Evolutionary conservation across 2,113 vertebrate genomes (phyloP).

Genomic region (Oncorhynchus gorbuscha): DNA sequence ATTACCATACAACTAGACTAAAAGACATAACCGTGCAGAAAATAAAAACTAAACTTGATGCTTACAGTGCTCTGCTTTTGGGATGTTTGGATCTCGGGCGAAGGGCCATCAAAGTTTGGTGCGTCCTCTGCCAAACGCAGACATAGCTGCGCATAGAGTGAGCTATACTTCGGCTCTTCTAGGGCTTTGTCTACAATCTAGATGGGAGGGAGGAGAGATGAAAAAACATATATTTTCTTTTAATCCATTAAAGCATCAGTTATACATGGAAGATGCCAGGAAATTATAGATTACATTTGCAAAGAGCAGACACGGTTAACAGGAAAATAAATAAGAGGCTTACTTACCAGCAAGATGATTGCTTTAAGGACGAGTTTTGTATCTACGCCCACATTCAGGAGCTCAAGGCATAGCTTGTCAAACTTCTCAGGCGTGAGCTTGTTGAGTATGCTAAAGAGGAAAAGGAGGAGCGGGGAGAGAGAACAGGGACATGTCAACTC

Average conservation of each 20-base stretch:
- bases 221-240: too few relatives aligned
- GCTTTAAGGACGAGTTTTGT: slow-evolving; percentile 99
- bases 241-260: slow-evolving; percentile 15
- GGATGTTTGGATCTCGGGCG: slow-evolving; percentile 95
- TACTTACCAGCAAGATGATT: slow-evolving; percentile 98
- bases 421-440: slow-evolving; percentile 99
- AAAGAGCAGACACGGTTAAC: neutral
- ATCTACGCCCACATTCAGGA: slow-evolving; percentile 99
- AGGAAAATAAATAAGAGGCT: neutral
- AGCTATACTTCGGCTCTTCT: slow-evolving; percentile 99
- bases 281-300: slow-evolving; percentile 6
- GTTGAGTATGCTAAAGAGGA: slow-evolving; percentile 91
- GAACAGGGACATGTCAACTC: neutral
- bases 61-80: slow-evolving; percentile 99
- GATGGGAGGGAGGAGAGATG: neutral
- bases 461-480: neutral
- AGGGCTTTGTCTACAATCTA: slow-evolving; percentile 99
- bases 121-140: slow-evolving; percentile 99
- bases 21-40: neutral
- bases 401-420: slow-evolving; percentile 99
- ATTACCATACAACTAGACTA: too few relatives aligned
- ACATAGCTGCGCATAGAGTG: slow-evolving; percentile 99
- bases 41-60: neutral
- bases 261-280: slow-evolving; percentile 19
- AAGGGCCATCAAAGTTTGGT: slow-evolving; percentile 99